Evolutionary conservation across 2,113 vertebrate genomes (phyloP).

Genomic region (Seriola dumerili): DNA sequence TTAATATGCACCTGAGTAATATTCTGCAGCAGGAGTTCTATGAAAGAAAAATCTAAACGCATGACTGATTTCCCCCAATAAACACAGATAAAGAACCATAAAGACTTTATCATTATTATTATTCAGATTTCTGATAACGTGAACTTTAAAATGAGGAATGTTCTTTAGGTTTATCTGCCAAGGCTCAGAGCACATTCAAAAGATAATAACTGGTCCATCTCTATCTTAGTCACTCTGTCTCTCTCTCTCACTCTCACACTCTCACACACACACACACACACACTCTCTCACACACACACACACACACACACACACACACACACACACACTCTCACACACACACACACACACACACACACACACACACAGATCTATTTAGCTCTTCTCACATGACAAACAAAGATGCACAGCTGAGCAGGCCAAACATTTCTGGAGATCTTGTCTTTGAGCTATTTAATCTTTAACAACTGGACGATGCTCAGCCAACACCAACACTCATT

Average conservation of each 20-base stretch:
- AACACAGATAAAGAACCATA: neutral
- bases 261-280: too few species aligned
- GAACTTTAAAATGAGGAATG: neutral
- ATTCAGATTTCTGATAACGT: neutral
- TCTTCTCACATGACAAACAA: conserved; percentile 59
- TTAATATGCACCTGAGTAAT: neutral
- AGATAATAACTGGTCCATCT: neutral
- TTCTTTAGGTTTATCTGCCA: neutral
- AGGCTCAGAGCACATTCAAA: neutral
- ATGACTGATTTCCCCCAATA: neutral
- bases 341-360: too few species aligned
- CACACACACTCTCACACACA: neutral
- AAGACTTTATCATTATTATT: neutral
- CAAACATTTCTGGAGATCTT: conserved; percentile 21
- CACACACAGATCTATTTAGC: neutral
- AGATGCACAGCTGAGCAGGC: conserved; percentile 31
- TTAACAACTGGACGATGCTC: conserved; percentile 18
- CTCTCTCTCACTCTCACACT: too few species aligned
- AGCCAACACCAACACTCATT: neutral
- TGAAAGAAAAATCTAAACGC: neutral
- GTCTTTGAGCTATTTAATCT: conserved; percentile 12
- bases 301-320: too few species aligned
- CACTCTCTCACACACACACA: neutral
- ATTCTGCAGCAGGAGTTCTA: neutral
- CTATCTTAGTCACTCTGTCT: neutral